Evolutionary conservation across 2,888 invertebrate genomes (phyloP), one percentile per base, ranked within the genome.

Genomic region (Anagyrus pseudococci): DNA sequence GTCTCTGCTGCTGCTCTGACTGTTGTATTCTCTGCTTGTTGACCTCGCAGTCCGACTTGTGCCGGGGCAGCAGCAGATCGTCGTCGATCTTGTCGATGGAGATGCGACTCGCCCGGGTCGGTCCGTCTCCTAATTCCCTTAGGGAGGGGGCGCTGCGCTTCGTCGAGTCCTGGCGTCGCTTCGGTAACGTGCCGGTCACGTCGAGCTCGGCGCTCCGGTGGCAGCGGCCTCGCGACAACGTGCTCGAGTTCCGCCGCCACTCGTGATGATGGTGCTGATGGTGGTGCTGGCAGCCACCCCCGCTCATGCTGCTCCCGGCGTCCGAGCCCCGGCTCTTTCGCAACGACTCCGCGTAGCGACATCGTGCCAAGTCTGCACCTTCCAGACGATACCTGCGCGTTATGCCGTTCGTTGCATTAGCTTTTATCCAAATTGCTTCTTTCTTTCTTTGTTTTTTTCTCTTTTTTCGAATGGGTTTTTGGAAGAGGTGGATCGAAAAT

Each of bases 301-400:
- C 22, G 20, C 41, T 22, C 10, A 37, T 20, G 7, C 33, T 37
- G 48, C 47, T 58, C 2, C 58, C 48, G 15, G 50, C 62, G 8
- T 60, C 62, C 8, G 67, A 64, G 25, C 61, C 64, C 0, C 70
- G 73, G 23, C 69, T 73, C 58, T 71, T 73, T 44, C 71, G 72
- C 49, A 71, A 49, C 26, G 72, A 68, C 41, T 71, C 64, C 41
- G 66, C 69, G 19, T 70, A 75, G n/a, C 76, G 76, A 53, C 76
- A 77, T 44, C 75, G 71, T 20, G 77, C 74, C 44, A 77, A 66
- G 63, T 80, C 80, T 22, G 77, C 70, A 61, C 78, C 75, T 25
- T 77, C 77, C 37, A 77, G 78, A 29, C 78, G 76, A 63, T 80
- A 79, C 50, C 79, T 79, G 66, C 8, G 15, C n/a, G n/a, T n/a